phyloP scores from a whole-genome alignment of 2,888 invertebrate species.

The Herminia tarsipennalis region DNA sequence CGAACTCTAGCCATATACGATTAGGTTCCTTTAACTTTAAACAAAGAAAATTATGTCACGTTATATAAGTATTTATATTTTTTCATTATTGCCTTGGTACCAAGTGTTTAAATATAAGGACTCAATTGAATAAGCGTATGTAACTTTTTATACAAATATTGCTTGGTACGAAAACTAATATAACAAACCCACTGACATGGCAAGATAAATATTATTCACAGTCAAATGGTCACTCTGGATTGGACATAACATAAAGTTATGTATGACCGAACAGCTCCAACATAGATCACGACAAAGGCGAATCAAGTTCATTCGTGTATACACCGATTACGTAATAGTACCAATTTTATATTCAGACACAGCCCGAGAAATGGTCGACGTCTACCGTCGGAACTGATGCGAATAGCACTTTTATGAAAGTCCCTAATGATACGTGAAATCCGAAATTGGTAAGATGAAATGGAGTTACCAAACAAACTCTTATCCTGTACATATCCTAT shows the following conservation, averaged over 20 bases:
- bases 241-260: conserved; percentile 19
- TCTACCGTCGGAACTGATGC: conserved; percentile 23
- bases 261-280: conserved; percentile 20
- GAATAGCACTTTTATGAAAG: conserved; percentile 48
- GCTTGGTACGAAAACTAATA: too few relatives aligned
- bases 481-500: conserved; percentile 55
- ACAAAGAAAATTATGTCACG: too few relatives aligned
- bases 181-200: too few relatives aligned
- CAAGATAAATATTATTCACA: too few relatives aligned
- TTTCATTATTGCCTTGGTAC: too few relatives aligned
- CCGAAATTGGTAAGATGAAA: conserved; percentile 57
- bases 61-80: too few relatives aligned
- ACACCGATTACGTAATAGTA: conserved; percentile 35
- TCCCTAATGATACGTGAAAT: conserved; percentile 58
- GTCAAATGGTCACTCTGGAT: conserved; percentile 31
- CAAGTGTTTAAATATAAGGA: too few relatives aligned
- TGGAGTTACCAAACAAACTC: conserved; percentile 57
- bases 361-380: conserved; percentile 6
- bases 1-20: too few relatives aligned
- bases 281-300: conserved; percentile 25
- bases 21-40: too few relatives aligned
- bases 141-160: too few relatives aligned
- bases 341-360: conserved; percentile 34
- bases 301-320: conserved; percentile 32
- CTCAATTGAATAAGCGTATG: too few relatives aligned